Evolutionary conservation across 2,797 vertebrate species (phyloP), one percentile per base, ranked within the genome.

Genomic region (Xerus rutilus): DNA sequence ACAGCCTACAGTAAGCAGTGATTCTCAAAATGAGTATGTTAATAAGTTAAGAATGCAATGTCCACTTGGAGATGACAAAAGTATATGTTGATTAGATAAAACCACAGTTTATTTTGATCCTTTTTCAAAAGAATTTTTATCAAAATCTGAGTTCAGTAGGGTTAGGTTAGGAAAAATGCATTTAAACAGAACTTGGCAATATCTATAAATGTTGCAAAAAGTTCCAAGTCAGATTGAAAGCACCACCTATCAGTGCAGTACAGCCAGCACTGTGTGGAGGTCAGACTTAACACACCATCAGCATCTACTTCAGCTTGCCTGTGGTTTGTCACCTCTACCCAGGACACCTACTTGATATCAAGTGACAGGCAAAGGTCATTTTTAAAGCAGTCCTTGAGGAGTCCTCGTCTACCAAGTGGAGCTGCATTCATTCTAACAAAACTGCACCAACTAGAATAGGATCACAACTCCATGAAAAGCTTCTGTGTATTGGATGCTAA

Each of bases 381-480:
- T 84, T 35, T 39, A 39, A 57, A 8, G 23, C 88, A 79, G 3
- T 64, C 15, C 45, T 73, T 32, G 28, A 54, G 10, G 18, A 81
- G 12, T 91, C 17, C 43, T 28, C 7, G 30, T 30, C n/a, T 17
- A 69, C 18, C 47, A 72, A 67, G 9, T 23, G 21, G 39, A 84
- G 47, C 39, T 96, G 8, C 73, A 88, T 82, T 94, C 93, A 83
- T 45, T 79, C 7, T n/a, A 88, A 88, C 20, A 79, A 87, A 65
- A 97, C 59, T 25, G 11, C 3, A 62, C 28, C 59, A 49, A 62
- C 8, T 67, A 25, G 20, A 65, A 45, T 30, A 93, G 39, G n/a
- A 70, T 83, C 70, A 54, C 32, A 64, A 7, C 7, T 86, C 49
- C 0, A 17, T 49, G 70, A 49, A 90, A 92, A 87, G 5, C 30